Evolutionary conservation across 2,888 invertebrate genomes (phyloP).

Genomic region (Andrena bicolor): DNA sequence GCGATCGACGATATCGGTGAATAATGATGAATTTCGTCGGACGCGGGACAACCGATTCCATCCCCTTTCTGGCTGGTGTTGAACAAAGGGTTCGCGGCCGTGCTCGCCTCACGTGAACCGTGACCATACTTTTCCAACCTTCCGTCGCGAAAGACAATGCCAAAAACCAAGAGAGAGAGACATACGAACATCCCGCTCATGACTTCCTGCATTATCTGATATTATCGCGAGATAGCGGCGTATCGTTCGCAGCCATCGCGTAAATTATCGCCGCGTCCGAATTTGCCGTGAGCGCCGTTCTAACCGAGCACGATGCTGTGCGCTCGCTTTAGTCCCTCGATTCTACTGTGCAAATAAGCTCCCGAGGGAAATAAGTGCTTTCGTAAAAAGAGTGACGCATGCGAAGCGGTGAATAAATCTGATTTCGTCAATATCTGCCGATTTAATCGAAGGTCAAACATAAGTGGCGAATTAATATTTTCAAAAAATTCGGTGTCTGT

Average conservation of each 20-base stretch:
- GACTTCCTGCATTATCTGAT: slow-evolving; percentile 22
- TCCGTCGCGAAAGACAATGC: slow-evolving; percentile 34
- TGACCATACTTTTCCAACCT: slow-evolving; percentile 15
- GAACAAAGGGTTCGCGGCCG: background rate
- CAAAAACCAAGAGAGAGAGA: slow-evolving; percentile 5
- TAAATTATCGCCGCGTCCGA: slow-evolving; percentile 1
- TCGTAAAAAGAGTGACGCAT: too few species aligned
- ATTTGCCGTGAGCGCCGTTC: slow-evolving; percentile 3
- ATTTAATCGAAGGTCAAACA: too few species aligned
- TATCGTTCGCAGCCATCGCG: slow-evolving; percentile 20
- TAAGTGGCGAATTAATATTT: too few species aligned
- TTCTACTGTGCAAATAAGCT: background rate
- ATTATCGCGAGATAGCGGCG: background rate
- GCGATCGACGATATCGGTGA: background rate
- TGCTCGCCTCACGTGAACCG: background rate
- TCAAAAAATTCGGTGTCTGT: too few species aligned
- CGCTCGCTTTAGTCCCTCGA: too few species aligned
- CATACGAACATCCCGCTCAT: slow-evolving; percentile 43
- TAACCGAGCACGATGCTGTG: background rate
- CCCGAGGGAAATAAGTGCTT: too few species aligned
- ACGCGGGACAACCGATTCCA: background rate
- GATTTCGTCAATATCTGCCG: too few species aligned
- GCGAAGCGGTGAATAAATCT: too few species aligned
- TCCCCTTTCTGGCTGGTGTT: background rate
- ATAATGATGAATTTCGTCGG: background rate